A percentile compares a stretch with the other conserved stretches of the same genome.
Evolutionary conservation across 2,113 vertebrate species (phyloP).

Genomic region (Rallus limicola): DNA sequence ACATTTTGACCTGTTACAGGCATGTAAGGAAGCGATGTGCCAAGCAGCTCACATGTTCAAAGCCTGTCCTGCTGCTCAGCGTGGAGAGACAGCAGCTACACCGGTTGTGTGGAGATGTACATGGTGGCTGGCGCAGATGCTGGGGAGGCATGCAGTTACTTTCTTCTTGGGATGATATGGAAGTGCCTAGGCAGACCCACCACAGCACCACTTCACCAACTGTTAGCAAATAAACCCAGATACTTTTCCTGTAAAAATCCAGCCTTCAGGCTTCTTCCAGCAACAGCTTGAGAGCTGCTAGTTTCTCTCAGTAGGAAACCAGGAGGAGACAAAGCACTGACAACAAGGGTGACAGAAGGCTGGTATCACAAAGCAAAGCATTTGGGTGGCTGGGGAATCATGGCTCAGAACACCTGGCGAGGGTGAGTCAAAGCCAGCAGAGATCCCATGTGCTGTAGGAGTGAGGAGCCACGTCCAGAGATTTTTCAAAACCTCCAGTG

Average conservation of each 20-base stretch:
- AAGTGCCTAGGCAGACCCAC: background rate
- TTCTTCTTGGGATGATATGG: background rate
- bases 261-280: background rate
- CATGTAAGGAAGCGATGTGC: background rate
- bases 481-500: background rate
- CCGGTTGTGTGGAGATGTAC: rapidly evolving
- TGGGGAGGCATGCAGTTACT: background rate
- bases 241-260: background rate
- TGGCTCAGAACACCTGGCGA: background rate
- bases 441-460: rapidly evolving
- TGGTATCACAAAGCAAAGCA: background rate
- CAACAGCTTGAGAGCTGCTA: background rate
- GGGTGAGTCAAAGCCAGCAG: background rate
- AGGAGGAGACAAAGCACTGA: background rate
- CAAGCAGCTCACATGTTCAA: background rate
- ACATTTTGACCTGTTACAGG: background rate
- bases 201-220: background rate
- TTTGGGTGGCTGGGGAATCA: background rate
- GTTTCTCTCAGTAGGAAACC: background rate
- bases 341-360: rapidly evolving
- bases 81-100: background rate
- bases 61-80: background rate
- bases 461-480: background rate
- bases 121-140: rapidly evolving
- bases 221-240: background rate